phyloP scores from a whole-genome alignment of 1,140 invertebrate genomes.

The Pogonomyrmex barbatus region DNA sequence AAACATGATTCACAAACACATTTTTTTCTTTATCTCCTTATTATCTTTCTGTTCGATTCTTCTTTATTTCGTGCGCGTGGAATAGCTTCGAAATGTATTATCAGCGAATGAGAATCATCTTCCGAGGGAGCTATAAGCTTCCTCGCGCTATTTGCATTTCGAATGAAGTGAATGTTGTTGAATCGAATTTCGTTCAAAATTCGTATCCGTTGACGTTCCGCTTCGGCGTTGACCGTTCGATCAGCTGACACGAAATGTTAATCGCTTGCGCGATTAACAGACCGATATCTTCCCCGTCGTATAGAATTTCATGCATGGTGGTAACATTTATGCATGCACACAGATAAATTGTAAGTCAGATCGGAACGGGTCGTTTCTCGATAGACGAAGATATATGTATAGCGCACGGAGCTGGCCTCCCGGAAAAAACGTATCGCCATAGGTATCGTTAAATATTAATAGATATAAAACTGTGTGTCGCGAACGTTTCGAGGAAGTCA shows the following conservation, averaged over 20 bases:
- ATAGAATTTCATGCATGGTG: constrained; percentile 62
- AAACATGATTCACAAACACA: no score
- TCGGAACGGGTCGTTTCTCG: constrained; percentile 45
- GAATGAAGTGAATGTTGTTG: neutral
- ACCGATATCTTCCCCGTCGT: constrained; percentile 57
- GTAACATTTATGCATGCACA: constrained; percentile 38
- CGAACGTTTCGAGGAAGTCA: neutral
- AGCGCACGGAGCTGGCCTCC: constrained; percentile 72
- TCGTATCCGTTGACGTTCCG: neutral
- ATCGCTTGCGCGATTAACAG: constrained; percentile 10
- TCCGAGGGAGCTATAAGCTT: neutral
- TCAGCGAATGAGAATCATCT: neutral
- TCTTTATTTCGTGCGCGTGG: no score
- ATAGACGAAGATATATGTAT: constrained; percentile 45
- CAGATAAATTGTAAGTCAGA: neutral
- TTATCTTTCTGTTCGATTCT: no score
- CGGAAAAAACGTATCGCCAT: constrained; percentile 40
- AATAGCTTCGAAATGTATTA: neutral
- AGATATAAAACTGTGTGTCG: constrained; percentile 56
- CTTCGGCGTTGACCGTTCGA: constrained; percentile 29
- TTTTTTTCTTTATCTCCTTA: no score
- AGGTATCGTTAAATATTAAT: constrained; percentile 64
- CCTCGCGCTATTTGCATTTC: constrained; percentile 18
- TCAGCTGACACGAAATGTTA: constrained; percentile 22
- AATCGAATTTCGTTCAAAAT: neutral